Base-by-base conservation (phyloP, 1,140 invertebrate species). In the Polypedilum pembai region DNA sequence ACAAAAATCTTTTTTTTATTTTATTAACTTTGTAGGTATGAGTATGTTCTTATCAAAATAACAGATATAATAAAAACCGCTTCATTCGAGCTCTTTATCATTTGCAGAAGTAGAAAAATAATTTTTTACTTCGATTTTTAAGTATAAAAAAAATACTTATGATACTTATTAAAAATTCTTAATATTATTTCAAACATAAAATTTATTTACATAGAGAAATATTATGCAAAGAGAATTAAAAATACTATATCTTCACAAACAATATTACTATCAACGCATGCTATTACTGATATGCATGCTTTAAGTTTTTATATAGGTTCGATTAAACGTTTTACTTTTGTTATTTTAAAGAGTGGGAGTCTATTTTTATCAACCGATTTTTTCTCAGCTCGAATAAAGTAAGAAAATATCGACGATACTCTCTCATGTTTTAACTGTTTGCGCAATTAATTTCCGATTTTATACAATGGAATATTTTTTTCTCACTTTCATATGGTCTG, bases 341-440 rank as follows among this genome's bases (percentile, higher is more conserved):
- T 69, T 21, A 18, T 69, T 69, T 1, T 12, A 15, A 1, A 15
- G 45, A 17, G 45, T 20, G 65, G 17, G 17, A 20, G 12, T n/a
- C n/a, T 41, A 41, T 73, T 41, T 18, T 41, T 40, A 72, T 21
- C 69, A 72, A 72, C 12, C 18, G 33, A 8, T 17, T 24, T 12
- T 40, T 72, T 72, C 18, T 24, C 69, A 21, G 2, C 17, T 15
- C 79, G 45, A 40, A 78, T 73, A 8, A 77, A 77, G 45, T 78
- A 73, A 69, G 78, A 76, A 72, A 74, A 41, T 40, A 78, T 74
- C 73, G 76, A 76, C 15, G 45, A 73, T 45, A 66, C 21, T n/a
- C 76, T 75, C 74, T 74, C 73, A 18, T 76, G 73, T n/a, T 78
- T 75, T 66, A 79, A 66, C 73, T 77, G 75, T 21, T 76, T 75